Evolutionary conservation across 2,888 invertebrate species (phyloP).

Genomic region (Trichopoda pennipes): DNA sequence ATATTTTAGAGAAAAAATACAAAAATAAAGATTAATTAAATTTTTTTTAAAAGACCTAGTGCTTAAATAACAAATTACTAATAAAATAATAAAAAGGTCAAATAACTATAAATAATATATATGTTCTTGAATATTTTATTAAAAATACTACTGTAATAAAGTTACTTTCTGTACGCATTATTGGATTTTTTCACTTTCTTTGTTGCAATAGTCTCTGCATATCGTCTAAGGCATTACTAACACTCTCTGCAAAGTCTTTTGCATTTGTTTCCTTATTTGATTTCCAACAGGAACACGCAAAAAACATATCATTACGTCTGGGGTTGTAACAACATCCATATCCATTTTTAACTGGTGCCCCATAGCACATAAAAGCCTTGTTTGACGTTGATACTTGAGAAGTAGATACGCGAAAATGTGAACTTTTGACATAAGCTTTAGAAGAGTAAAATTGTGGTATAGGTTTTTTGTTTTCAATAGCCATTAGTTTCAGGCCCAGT

Average conservation of each 20-base stretch:
- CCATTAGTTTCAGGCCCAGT: slow-evolving; percentile 91
- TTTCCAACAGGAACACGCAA: slow-evolving; percentile 87
- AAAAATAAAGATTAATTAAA: too few species aligned
- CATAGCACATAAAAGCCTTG: slow-evolving; percentile 94
- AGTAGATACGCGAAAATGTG: slow-evolving; percentile 91
- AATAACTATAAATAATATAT: too few species aligned
- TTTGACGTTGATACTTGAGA: slow-evolving; percentile 93
- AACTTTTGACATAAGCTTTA: slow-evolving; percentile 86
- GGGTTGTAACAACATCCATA: slow-evolving; percentile 98
- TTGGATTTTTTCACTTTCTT: background rate
- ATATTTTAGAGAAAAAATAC: too few species aligned
- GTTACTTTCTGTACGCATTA: too few species aligned
- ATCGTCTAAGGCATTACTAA: background rate
- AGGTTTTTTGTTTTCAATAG: slow-evolving; percentile 87
- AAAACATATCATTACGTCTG: slow-evolving; percentile 86
- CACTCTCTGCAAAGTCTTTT: slow-evolving; percentile 79
- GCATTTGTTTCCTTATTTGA: slow-evolving; percentile 84
- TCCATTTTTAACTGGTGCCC: slow-evolving; percentile 91
- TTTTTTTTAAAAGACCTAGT: too few species aligned
- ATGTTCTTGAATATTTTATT: too few species aligned
- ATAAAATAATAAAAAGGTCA: too few species aligned
- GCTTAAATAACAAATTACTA: too few species aligned
- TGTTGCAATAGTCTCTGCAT: background rate
- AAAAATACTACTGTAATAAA: too few species aligned
- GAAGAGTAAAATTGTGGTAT: slow-evolving; percentile 89